Evolutionary conservation across 2,888 invertebrate species (phyloP).

Genomic region (Steinernema carpocapsae): DNA sequence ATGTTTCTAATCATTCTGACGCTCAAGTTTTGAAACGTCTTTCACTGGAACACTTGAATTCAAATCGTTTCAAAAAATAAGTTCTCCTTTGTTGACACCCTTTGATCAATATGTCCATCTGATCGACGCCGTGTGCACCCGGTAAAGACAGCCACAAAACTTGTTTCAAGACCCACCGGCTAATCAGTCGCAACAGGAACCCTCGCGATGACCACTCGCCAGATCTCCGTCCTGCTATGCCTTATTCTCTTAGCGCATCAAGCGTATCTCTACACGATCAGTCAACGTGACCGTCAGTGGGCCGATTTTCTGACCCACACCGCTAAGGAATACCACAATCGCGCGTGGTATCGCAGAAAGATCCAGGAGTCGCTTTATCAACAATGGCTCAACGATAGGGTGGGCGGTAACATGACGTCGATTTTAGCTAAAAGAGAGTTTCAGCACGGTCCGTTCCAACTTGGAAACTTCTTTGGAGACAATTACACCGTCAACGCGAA

Average conservation of each 20-base stretch:
- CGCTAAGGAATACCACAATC: constrained; percentile 31
- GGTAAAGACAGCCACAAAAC: constrained; percentile 13
- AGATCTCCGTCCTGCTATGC: background rate
- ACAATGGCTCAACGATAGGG: constrained; percentile 17
- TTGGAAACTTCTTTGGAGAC: constrained; percentile 36
- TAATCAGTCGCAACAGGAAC: constrained; percentile 16
- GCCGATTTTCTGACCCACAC: constrained; percentile 27
- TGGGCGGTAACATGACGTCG: background rate
- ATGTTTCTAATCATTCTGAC: too few species aligned
- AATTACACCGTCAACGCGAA: constrained; percentile 38
- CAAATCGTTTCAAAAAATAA: too few species aligned
- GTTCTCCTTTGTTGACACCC: too few species aligned
- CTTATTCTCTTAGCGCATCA: constrained; percentile 8
- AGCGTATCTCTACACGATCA: constrained; percentile 31
- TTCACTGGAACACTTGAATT: too few species aligned
- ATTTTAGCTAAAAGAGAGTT: background rate
- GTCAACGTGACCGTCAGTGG: constrained; percentile 35
- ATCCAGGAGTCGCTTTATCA: constrained; percentile 17
- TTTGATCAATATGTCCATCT: background rate
- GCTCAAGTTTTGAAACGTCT: too few species aligned
- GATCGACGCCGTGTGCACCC: background rate
- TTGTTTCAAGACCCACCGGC: constrained; percentile 7
- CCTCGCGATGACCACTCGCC: constrained; percentile 20
- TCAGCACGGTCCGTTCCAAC: constrained; percentile 36
- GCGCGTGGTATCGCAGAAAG: constrained; percentile 33